Base-by-base conservation (phyloP, 53 echinoderm and acorn worm species). In the Hippasteria phrygiana region DNA sequence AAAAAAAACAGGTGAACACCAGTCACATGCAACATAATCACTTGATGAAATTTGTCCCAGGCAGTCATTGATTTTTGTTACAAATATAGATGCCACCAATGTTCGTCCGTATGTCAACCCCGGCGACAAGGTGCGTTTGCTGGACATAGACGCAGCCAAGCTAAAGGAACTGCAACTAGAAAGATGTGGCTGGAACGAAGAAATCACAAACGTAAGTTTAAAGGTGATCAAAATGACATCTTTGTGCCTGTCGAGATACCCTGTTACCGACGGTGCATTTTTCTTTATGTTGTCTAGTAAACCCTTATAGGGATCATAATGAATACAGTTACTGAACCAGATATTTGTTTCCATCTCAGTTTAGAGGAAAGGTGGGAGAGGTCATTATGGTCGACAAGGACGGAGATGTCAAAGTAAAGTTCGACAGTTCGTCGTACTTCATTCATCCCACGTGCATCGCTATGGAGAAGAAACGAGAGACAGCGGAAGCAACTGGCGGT, bases 131-230 rank as follows among this genome's bases (percentile, higher is more conserved):
- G 91, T 91, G 13, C 86, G 75, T 16, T 40, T 91, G 69, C 40
- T 71, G 29, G 77, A 91, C 66, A 70, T 91, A 39, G 75, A 65
- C 51, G 8, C 55, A 12, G 77, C 20, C 11, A 86, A 84, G 43
- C 43, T 91, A 46, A 87, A 92, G 69, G 67, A 79, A 32, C 46
- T 94, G 24, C 94, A 94, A 51, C 73, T 36, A 12, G 43, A 47
- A 10, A 89, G 84, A 0, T 90, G 90, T 16, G 93, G 93, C 32
- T 93, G 93, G 93, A 85, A 86, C 38, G 89, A 88, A 34, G 87
- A 85, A 11, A 90, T 72, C 64, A 55, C 70, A 18, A 69, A 85
- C n/a, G 90, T 93, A 45, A 78, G 87, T 28, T 3, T 8, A n/a
- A 27, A 18, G 36, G 64, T 17, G 64, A 3, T 63, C 64, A 63